Percentiles rank a stretch among this genome's conserved stretches.
Evolutionary conservation across 2,113 vertebrate species (phyloP).

Genomic region (Triplophysa dalaica): DNA sequence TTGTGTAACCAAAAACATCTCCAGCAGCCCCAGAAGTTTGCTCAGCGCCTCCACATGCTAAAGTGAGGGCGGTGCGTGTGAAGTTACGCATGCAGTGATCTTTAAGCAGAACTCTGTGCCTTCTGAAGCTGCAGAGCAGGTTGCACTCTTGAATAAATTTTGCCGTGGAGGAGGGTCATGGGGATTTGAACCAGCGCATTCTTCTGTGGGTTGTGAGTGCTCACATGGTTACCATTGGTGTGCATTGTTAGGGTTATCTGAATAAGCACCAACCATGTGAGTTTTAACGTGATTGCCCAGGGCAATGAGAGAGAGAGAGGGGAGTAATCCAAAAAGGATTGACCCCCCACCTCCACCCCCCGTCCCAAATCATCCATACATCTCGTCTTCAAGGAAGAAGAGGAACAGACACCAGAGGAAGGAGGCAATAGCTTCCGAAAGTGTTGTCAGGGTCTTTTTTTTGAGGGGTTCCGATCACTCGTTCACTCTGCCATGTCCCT

Average conservation of each 20-base stretch:
- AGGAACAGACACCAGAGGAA: constrained; percentile 40
- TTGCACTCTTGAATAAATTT: constrained; percentile 93
- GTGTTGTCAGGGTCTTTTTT: constrained; percentile 67
- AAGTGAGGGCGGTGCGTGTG: constrained; percentile 4
- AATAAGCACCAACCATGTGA: constrained; percentile 93
- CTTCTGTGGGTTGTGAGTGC: constrained; percentile 94
- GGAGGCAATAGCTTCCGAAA: constrained; percentile 65
- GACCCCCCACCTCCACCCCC: constrained; percentile 65
- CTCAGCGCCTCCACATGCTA: background rate
- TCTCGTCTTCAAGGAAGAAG: constrained; percentile 52
- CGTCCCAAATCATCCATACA: constrained; percentile 53
- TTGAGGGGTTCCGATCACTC: constrained; percentile 52
- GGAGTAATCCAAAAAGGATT: constrained; percentile 77
- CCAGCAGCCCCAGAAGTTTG: constrained; percentile 10
- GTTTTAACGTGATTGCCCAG: constrained; percentile 86
- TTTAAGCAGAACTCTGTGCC: constrained; percentile 74
- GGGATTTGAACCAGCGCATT: constrained; percentile 97
- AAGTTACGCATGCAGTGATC: constrained; percentile 66
- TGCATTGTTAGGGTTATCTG: constrained; percentile 94
- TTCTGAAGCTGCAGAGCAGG: constrained; percentile 81
- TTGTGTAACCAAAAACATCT: background rate
- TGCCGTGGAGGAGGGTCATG: constrained; percentile 79
- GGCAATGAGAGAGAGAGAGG: constrained; percentile 71
- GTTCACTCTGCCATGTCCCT: constrained; percentile 89
- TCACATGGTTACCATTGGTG: constrained; percentile 96